Evolutionary conservation across 1,140 invertebrate genomes (phyloP), one percentile per base, ranked within the genome.

Genomic region (Mesaphorura yosii): DNA sequence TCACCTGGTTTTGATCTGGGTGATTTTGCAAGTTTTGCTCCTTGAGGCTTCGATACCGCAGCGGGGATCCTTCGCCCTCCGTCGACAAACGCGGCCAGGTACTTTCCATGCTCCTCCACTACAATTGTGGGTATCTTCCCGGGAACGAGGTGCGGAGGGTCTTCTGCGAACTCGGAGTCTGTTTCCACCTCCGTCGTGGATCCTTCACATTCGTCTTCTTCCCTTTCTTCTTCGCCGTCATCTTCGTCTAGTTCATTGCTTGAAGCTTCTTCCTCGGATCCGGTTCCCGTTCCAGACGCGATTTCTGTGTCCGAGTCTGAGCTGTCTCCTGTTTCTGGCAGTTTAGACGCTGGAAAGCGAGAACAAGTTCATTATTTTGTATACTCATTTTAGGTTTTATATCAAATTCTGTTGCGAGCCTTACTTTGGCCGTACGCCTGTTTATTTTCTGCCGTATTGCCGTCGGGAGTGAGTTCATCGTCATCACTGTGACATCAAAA

Each of bases 111-210:
- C 51, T 69, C 69, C 29, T 70, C 64, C 26, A 71, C 68, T 10
- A 71, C 60, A 42, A 71, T 71, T n/a, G 67, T 68, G 10, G 69
- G 69, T 41, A 71, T 68, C 34, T 60, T 62, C 14, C 65, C 66
- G 0, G 62, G 62, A 17, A 61, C 62, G 29, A 53, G 50, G 20
- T 60, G 60, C 22, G 64, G 58, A 26, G 60, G 64, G 61, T 88
- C 85, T 57, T 86, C 80, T 48, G 86, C 86, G 64, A 90, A 90
- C 68, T 91, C 87, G 3, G 86, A 89, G 67, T 91, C 87, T 0
- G 87, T 91, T 41, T 85, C 87, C 55, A 91, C 88, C 73, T 89
- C 87, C 1, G 86, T 90, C 2, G 86, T 86, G 12, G 85, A 87
- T 63, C 86, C 85, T 51, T 82, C 78, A 57, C 80, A 78, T 63